Evolutionary conservation across 2,888 invertebrate genomes (phyloP), one percentile per base, ranked within the genome.

Genomic region (Pyrocoelia pectoralis): DNA sequence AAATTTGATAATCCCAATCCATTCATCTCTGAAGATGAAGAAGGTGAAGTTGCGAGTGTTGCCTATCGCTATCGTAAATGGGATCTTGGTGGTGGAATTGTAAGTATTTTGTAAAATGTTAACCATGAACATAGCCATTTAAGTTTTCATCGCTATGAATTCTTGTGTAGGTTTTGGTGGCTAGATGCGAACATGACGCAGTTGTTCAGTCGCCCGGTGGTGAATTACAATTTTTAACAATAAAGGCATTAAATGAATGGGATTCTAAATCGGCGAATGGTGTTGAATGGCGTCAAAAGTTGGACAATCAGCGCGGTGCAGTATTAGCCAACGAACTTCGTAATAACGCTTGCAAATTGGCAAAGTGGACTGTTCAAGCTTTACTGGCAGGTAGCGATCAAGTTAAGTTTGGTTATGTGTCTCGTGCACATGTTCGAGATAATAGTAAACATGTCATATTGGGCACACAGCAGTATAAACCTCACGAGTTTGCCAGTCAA

Each of bases 231-330:
- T 97, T 92, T 82, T 85, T 99, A 51, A 93, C 95, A 5, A 94
- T 99, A 79, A 98, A 98, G 83, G 97, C 99, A 0, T 85, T 99
- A 14, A 99, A 99, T 83, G 99, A 99, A 81, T 99, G 98, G 98
- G 98, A 99, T 83, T 95, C 97, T 0, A 94, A 96, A 85, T 81
- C 91, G 61, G 94, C 96, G 24, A 97, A 96, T 73, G 97, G 98
- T 6, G 95, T 99, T 2, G 99, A 99, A 77, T 99, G 99, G 99
- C 88, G 98, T 54, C 95, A 97, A 78, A 98, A 98, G 75, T 84
- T 99, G 66, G 99, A 99, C 83, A 95, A 93, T 0, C 99, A 99
- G 83, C 89, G 98, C 57, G 99, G 98, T 65, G 98, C 99, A 6
- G 98, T 99, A 6, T 84, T 99, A 54, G 99, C 99, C 13, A 98